Evolutionary conservation across 2,888 invertebrate genomes (phyloP).

Genomic region (Amorpha juglandis): DNA sequence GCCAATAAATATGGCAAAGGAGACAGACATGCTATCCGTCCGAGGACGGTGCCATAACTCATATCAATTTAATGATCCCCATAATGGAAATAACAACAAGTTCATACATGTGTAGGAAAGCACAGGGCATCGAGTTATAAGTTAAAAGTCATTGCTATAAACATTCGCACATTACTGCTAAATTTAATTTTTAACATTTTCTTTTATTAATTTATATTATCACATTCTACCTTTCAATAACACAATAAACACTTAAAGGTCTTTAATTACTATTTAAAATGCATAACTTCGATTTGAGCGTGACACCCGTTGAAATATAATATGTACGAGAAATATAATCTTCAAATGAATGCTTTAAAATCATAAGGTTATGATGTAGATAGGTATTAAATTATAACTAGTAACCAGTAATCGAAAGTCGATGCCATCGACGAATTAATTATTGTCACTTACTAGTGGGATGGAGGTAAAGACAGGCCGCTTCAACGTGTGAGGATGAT

Average conservation of each 20-base stretch:
- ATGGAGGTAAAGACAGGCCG: slow-evolving; percentile 56
- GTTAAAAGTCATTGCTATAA: background rate
- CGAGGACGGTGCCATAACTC: slow-evolving; percentile 71
- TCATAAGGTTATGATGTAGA: slow-evolving; percentile 41
- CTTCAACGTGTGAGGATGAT: slow-evolving; percentile 69
- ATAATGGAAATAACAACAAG: slow-evolving; percentile 19
- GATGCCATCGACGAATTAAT: slow-evolving; percentile 60
- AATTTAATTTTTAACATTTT: background rate
- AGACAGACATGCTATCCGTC: slow-evolving; percentile 74
- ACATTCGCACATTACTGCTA: background rate
- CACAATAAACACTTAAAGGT: slow-evolving; percentile 9
- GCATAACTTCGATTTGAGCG: slow-evolving; percentile 15
- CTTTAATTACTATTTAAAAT: slow-evolving; percentile 24
- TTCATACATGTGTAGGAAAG: slow-evolving; percentile 3
- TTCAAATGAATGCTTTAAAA: slow-evolving; percentile 39
- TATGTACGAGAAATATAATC: slow-evolving; percentile 28
- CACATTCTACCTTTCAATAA: slow-evolving; percentile 13
- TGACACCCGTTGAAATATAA: slow-evolving; percentile 21
- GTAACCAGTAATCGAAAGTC: slow-evolving; percentile 49
- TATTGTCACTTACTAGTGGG: slow-evolving; percentile 59
- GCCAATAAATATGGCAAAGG: slow-evolving; percentile 79
- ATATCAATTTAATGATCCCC: slow-evolving; percentile 68
- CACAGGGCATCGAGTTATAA: slow-evolving; percentile 6
- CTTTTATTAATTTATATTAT: background rate
- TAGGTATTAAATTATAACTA: slow-evolving; percentile 46